phyloP scores from a whole-genome alignment of 2,797 vertebrate genomes.

The Hyperoplus immaculatus region DNA sequence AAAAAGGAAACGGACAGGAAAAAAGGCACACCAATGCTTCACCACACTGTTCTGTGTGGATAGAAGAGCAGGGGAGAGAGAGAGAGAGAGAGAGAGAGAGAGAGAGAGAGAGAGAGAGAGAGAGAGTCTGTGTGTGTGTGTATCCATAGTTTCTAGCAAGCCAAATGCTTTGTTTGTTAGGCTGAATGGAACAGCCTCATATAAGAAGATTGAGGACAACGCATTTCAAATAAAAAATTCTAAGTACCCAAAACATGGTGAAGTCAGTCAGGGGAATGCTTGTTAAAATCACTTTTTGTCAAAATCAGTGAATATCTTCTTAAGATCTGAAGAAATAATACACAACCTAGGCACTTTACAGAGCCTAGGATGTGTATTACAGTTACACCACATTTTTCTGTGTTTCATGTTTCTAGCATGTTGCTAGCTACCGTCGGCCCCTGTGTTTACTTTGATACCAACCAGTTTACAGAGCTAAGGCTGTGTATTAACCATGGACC shows the following conservation, averaged over 20 bases:
- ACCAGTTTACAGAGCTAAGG: no score
- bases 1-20: constrained; percentile 44
- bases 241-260: not conserved
- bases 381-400: no score
- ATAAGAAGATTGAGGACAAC: constrained; percentile 8
- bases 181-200: constrained; percentile 7
- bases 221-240: constrained; percentile 4
- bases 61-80: constrained; percentile 40
- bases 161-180: constrained; percentile 29
- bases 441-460: no score
- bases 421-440: no score
- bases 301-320: no score
- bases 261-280: not conserved
- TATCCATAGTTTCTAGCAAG: constrained; percentile 9
- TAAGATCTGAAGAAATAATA: not conserved
- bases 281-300: no score
- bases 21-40: constrained; percentile 64
- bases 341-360: not conserved
- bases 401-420: no score
- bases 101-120: constrained; percentile 14
- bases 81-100: constrained; percentile 23
- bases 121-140: constrained; percentile 14
- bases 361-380: not conserved
- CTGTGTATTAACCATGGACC: no score
- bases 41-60: constrained; percentile 57